These are phyloP conservation scores for Calephelis virginiensis DNA, from an alignment of 1,140 invertebrate species.

Conservation along the genomic window DNA sequence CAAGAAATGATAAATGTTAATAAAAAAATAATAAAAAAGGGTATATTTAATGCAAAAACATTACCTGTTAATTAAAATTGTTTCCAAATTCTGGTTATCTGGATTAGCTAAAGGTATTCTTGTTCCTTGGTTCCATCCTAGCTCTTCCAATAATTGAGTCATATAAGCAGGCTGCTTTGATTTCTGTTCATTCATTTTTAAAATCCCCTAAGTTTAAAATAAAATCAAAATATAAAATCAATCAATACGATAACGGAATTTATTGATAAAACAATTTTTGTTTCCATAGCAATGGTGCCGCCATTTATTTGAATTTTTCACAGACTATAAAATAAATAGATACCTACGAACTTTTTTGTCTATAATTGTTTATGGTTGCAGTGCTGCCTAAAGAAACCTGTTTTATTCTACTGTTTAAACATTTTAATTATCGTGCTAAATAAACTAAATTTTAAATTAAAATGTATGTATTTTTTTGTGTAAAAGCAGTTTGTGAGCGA, in stretches of 20 bases:
- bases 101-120: constrained; percentile 85
- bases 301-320: constrained; percentile 1
- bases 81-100: constrained; percentile 83
- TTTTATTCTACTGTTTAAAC: too few relatives aligned
- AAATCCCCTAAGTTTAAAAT: constrained; percentile 14
- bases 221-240: constrained; percentile 10
- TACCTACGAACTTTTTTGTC: too few relatives aligned
- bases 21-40: neutral
- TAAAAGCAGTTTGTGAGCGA: too few relatives aligned
- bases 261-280: constrained; percentile 9
- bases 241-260: neutral
- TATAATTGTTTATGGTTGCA: too few relatives aligned
- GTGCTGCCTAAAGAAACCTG: too few relatives aligned
- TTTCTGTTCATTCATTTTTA: constrained; percentile 41
- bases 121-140: constrained; percentile 86
- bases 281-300: constrained; percentile 18
- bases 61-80: constrained; percentile 58
- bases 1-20: too few relatives aligned
- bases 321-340: too few relatives aligned
- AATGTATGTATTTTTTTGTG: too few relatives aligned
- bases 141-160: constrained; percentile 81
- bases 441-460: too few relatives aligned
- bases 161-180: constrained; percentile 66
- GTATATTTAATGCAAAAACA: constrained; percentile 11
- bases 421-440: too few relatives aligned